Evolutionary conservation across 1,140 invertebrate genomes (phyloP).

Genomic region (Paralvinella palmiformis): DNA sequence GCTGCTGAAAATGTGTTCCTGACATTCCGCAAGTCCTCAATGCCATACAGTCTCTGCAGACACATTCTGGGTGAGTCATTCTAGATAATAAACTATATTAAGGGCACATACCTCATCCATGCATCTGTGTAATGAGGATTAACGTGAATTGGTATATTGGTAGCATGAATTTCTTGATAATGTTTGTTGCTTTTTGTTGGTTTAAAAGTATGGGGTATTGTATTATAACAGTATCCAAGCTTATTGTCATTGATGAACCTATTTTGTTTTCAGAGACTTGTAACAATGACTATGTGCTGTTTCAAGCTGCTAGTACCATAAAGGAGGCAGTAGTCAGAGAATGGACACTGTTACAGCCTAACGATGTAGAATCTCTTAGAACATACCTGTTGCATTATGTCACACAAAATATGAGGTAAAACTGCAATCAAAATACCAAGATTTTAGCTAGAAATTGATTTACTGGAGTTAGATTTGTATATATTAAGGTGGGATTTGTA

Average conservation of each 20-base stretch:
- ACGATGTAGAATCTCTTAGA: slow-evolving; percentile 65
- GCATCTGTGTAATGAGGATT: no score
- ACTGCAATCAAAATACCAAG: not conserved
- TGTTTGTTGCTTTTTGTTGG: no score
- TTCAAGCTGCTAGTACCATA: slow-evolving; percentile 77
- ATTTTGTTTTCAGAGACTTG: slow-evolving; percentile 62
- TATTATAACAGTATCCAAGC: no score
- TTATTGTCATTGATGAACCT: no score
- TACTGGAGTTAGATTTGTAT: no score
- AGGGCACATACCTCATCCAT: not conserved
- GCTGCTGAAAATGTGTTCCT: slow-evolving; percentile 73
- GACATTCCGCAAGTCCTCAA: slow-evolving; percentile 72
- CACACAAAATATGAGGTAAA: slow-evolving; percentile 57
- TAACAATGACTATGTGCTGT: slow-evolving; percentile 73
- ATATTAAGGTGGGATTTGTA: no score
- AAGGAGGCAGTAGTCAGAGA: slow-evolving; percentile 76
- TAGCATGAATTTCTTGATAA: no score
- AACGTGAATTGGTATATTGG: no score
- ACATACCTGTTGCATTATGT: slow-evolving; percentile 75
- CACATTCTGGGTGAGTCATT: slow-evolving; percentile 62
- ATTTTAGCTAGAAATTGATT: no score
- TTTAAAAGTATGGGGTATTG: no score
- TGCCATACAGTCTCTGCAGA: slow-evolving; percentile 73
- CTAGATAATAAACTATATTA: slow-evolving; percentile 6
- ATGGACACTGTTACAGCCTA: slow-evolving; percentile 64